Conservation (phyloP, 2,797 vertebrate species). For the Rallus crepitans region DNA sequence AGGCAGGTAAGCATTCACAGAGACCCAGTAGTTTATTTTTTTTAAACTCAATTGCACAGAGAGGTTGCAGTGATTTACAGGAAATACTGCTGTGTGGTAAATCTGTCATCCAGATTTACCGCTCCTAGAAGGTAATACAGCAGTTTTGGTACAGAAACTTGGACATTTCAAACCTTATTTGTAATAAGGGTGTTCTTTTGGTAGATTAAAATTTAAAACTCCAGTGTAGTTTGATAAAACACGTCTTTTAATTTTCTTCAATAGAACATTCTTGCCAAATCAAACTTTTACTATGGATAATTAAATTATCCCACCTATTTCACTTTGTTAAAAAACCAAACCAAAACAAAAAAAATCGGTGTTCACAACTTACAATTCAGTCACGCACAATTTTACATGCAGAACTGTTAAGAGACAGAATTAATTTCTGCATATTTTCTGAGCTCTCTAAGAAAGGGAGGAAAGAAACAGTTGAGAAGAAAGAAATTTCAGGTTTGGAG, state of each 20-base stretch:
- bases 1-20: not conserved
- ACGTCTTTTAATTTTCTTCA: not conserved
- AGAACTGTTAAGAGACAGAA: not conserved
- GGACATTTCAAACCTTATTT: not conserved
- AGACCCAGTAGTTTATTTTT: not conserved
- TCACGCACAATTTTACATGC: not conserved
- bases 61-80: not conserved
- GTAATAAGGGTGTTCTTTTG: not conserved
- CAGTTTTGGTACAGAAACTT: not conserved
- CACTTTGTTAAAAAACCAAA: not conserved
- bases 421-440: not conserved
- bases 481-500: not conserved
- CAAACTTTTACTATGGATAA: not conserved
- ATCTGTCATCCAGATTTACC: not conserved
- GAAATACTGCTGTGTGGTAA: not conserved
- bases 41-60: not conserved
- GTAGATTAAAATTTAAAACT: not conserved
- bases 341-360: not conserved
- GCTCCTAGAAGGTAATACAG: not conserved
- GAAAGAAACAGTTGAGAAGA: not conserved
- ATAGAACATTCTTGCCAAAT: not conserved
- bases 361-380: not conserved
- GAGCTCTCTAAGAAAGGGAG: not conserved
- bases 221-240: not conserved
- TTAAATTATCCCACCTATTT: not conserved